These are phyloP conservation scores for Porites lutea DNA, from an alignment of 64 coral and sea anemone species.

Conservation along the genomic window DNA sequence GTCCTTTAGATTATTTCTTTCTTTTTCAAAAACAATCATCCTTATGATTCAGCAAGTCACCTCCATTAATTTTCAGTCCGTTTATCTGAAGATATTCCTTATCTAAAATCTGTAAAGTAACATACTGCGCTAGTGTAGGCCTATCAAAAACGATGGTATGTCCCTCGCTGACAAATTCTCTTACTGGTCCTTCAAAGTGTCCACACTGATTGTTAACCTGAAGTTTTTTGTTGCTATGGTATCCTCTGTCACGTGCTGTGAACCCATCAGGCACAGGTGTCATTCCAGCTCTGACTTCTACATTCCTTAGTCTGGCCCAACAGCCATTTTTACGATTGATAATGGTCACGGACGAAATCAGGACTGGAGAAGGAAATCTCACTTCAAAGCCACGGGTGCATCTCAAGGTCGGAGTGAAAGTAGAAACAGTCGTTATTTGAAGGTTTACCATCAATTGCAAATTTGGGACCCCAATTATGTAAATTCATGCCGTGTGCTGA, in stretches of 20 bases:
- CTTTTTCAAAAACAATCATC: too few relatives aligned
- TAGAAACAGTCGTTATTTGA: neutral
- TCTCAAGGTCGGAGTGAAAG: neutral
- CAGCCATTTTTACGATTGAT: neutral
- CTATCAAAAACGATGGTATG: too few relatives aligned
- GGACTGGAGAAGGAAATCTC: neutral
- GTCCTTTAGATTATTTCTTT: too few relatives aligned
- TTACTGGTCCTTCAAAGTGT: too few relatives aligned
- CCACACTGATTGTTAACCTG: too few relatives aligned
- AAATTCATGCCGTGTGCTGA: neutral
- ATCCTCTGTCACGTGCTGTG: neutral
- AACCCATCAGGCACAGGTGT: neutral
- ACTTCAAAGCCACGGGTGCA: conserved; percentile 15
- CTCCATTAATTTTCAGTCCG: conserved; percentile 31
- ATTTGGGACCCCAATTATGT: neutral
- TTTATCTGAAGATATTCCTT: conserved; percentile 15
- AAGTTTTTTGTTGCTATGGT: too few relatives aligned
- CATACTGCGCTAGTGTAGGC: neutral
- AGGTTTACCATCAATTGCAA: neutral
- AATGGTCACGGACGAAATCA: neutral
- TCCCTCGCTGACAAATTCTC: too few relatives aligned
- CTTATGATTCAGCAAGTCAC: neutral
- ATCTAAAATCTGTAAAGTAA: conserved; percentile 11
- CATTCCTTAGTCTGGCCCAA: neutral
- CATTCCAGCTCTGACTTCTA: conserved; percentile 20